Percentiles rank a stretch among this genome's conserved stretches.
Evolutionary conservation across 2,888 invertebrate genomes (phyloP).

Genomic region (Digitonthophagus gazella): DNA sequence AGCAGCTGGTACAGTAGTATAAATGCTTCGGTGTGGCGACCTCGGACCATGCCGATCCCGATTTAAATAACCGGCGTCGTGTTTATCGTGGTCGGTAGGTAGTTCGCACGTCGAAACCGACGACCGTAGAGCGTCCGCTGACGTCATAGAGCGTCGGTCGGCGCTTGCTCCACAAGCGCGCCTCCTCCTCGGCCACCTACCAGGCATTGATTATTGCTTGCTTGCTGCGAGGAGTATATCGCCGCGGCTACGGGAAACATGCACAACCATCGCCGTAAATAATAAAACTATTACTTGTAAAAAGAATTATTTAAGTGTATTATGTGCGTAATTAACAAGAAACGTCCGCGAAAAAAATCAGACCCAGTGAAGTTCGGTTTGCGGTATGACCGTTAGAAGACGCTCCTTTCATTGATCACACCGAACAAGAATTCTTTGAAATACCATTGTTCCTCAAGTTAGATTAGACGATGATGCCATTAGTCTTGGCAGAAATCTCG

Average conservation of each 20-base stretch:
- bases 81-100: slow-evolving; percentile 26
- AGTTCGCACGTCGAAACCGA: slow-evolving; percentile 22
- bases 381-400: not conserved
- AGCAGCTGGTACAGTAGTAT: not conserved
- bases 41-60: not conserved
- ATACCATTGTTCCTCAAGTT: not conserved
- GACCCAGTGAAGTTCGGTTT: not conserved
- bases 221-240: not conserved
- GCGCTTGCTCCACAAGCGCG: slow-evolving; percentile 44
- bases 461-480: not conserved
- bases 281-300: not conserved
- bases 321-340: not conserved
- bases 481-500: not conserved
- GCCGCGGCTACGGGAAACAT: slow-evolving; percentile 24
- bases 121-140: slow-evolving; percentile 39
- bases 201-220: slow-evolving; percentile 47
- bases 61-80: slow-evolving; percentile 20
- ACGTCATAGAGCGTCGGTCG: slow-evolving; percentile 50
- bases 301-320: not conserved
- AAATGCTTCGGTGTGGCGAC: slow-evolving; percentile 1
- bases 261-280: not conserved
- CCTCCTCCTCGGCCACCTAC: slow-evolving; percentile 34
- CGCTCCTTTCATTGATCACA: not conserved
- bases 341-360: not conserved
- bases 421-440: not conserved